phyloP scores from a whole-genome alignment of 2,888 invertebrate species.

The Noctua janthe region DNA sequence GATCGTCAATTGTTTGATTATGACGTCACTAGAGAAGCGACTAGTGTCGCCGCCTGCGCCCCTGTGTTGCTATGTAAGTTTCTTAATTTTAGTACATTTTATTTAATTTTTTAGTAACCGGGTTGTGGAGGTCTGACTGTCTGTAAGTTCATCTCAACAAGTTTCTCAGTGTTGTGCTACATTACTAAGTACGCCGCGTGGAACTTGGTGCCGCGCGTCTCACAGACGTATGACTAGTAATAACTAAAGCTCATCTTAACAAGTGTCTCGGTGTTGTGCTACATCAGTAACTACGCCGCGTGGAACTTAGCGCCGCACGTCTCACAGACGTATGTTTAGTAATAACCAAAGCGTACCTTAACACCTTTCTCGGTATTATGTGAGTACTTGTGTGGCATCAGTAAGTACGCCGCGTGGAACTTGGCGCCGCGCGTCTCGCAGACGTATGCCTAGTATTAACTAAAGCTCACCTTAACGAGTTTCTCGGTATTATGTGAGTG shows the following conservation, averaged over 20 bases:
- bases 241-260: constrained; percentile 70
- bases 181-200: too few species aligned
- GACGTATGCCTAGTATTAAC: constrained; percentile 59
- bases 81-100: too few species aligned
- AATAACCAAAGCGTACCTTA: constrained; percentile 68
- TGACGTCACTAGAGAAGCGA: too few species aligned
- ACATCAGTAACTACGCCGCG: constrained; percentile 78
- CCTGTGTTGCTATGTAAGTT: too few species aligned
- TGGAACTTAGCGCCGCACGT: constrained; percentile 81
- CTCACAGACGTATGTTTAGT: constrained; percentile 74
- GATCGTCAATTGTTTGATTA: too few species aligned
- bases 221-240: too few species aligned
- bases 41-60: too few species aligned
- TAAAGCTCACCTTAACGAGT: constrained; percentile 70
- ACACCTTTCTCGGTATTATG: constrained; percentile 75
- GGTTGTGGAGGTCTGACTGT: too few species aligned
- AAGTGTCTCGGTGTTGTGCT: constrained; percentile 74
- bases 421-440: constrained; percentile 80
- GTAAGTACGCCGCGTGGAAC: constrained; percentile 81
- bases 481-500: constrained; percentile 78
- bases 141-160: constrained; percentile 70
- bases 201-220: too few species aligned
- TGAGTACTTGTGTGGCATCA: constrained; percentile 78
- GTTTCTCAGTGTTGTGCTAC: constrained; percentile 72
- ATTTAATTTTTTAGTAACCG: too few species aligned